Evolutionary conservation across 2,797 vertebrate genomes (phyloP).

Genomic region (Molothrus aeneus): DNA sequence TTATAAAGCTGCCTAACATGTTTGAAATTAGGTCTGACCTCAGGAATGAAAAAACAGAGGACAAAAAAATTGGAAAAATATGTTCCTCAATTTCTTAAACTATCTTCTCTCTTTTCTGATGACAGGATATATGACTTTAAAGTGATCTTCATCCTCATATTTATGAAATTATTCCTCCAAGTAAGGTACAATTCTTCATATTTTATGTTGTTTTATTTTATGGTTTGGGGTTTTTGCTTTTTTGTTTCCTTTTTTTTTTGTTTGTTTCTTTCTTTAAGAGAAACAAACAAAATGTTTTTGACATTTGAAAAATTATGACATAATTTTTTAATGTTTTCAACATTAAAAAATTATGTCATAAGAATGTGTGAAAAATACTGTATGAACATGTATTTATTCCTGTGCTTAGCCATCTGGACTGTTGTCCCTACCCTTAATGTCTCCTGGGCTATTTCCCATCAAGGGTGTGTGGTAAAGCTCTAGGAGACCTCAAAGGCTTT

Average conservation of each 20-base stretch:
- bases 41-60: not conserved
- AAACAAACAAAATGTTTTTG: too few relatives aligned
- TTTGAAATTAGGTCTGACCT: not conserved
- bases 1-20: not conserved
- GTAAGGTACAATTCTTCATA: not conserved
- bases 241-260: too few relatives aligned
- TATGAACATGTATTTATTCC: not conserved
- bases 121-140: not conserved
- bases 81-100: not conserved
- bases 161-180: not conserved
- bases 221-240: too few relatives aligned
- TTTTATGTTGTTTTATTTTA: not conserved
- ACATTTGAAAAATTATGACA: too few relatives aligned
- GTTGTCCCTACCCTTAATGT: not conserved
- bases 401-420: not conserved
- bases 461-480: not conserved
- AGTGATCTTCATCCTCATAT: not conserved
- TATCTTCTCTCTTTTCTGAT: not conserved
- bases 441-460: not conserved
- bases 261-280: not conserved
- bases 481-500: not conserved
- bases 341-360: fast-evolving
- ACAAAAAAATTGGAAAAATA: not conserved
- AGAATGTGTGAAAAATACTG: not conserved
- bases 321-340: too few relatives aligned